These are phyloP conservation scores for Cinclus mexicanus DNA, from an alignment of 2,113 vertebrate genomes.

Conservation along the genomic window DNA sequence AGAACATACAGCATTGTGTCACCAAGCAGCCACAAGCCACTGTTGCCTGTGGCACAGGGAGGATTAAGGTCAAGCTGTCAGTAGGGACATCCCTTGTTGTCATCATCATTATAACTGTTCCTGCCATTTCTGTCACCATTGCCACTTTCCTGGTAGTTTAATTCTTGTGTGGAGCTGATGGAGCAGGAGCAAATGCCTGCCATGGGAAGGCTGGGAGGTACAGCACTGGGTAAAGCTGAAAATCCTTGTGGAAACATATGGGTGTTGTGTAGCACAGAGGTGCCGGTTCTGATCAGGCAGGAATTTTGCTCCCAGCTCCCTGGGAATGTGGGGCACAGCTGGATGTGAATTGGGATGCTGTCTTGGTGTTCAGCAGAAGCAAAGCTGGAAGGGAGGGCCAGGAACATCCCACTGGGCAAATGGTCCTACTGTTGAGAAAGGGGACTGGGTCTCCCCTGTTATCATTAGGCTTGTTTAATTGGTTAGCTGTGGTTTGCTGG, in stretches of 20 bases:
- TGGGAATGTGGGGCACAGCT: neutral
- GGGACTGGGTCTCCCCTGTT: neutral
- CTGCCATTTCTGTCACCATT: neutral
- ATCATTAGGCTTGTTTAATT: neutral
- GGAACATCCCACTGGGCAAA: neutral
- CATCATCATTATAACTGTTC: neutral
- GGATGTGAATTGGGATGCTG: neutral
- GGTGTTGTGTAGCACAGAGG: neutral
- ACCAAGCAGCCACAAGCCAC: neutral
- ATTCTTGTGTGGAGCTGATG: neutral
- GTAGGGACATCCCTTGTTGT: neutral
- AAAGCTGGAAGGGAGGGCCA: neutral
- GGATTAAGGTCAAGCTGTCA: neutral
- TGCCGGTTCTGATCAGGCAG: neutral
- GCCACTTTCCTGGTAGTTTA: neutral
- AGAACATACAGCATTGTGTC: neutral
- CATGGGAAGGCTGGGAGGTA: neutral
- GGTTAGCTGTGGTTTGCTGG: neutral
- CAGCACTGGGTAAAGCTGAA: neutral
- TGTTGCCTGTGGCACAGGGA: neutral
- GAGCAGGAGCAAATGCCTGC: neutral
- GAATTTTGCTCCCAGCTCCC: neutral
- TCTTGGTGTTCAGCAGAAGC: accelerated
- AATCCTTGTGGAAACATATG: neutral
- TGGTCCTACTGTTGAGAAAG: neutral